Percentiles rank a stretch among this genome's conserved stretches.
phyloP scores from a whole-genome alignment of 2,113 vertebrate species.

The Callospermophilus lateralis region DNA sequence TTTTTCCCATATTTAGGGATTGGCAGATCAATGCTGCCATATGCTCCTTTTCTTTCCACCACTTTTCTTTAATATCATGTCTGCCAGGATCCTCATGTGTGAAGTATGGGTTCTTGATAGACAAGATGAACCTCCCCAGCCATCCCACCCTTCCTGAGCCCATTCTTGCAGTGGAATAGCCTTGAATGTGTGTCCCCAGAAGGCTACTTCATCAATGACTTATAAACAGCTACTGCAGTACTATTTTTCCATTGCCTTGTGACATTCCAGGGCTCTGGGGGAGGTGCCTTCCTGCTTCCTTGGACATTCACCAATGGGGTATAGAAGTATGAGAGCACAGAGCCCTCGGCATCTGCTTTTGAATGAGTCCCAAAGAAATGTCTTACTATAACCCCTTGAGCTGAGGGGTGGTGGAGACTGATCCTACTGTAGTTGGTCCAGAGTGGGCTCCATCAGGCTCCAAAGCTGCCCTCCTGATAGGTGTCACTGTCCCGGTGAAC shows the following conservation, averaged over 20 bases:
- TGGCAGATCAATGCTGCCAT: background rate
- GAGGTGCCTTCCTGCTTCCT: background rate
- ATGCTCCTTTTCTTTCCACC: background rate
- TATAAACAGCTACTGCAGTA: background rate
- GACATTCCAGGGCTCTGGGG: background rate
- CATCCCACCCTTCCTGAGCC: background rate
- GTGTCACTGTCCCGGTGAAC: background rate
- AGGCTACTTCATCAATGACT: background rate
- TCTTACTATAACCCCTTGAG: background rate
- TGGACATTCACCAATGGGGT: too few species aligned
- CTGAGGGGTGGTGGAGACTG: background rate
- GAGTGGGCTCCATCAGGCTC: background rate
- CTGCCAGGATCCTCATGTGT: background rate
- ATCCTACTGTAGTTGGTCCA: background rate
- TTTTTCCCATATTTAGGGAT: background rate
- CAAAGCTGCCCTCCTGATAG: background rate
- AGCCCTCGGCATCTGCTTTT: background rate
- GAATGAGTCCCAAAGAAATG: background rate
- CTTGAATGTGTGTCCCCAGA: too few species aligned
- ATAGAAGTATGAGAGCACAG: background rate
- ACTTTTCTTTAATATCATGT: background rate
- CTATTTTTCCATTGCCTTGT: background rate
- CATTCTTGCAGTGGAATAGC: background rate
- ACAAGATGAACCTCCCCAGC: background rate
- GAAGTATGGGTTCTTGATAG: background rate